Percentiles rank a stretch among this genome's conserved stretches.
These are phyloP conservation scores for Dermolepida albohirtum DNA, from an alignment of 2,888 invertebrate species.

Conservation along the genomic window DNA sequence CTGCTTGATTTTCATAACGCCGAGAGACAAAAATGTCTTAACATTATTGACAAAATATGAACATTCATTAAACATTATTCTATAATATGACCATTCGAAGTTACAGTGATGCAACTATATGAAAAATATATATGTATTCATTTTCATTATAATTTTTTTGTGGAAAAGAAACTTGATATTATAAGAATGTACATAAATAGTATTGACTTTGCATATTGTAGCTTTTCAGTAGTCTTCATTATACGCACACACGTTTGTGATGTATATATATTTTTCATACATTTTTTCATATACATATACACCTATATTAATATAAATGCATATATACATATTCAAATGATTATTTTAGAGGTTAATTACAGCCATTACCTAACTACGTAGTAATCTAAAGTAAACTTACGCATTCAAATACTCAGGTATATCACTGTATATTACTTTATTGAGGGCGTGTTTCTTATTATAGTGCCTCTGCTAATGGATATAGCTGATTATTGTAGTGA, in stretches of 20 bases:
- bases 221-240: constrained; percentile 42
- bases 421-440: constrained; percentile 17
- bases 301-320: constrained; percentile 9
- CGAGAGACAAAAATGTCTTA: background rate
- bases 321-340: constrained; percentile 15
- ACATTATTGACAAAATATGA: background rate
- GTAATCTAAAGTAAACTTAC: constrained; percentile 24
- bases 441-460: constrained; percentile 23
- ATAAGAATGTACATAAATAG: constrained; percentile 34
- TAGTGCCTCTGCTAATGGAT: constrained; percentile 31
- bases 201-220: constrained; percentile 30
- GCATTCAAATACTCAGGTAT: constrained; percentile 39
- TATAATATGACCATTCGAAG: constrained; percentile 4
- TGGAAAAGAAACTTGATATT: constrained; percentile 37
- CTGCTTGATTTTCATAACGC: constrained; percentile 11
- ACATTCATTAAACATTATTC: constrained; percentile 27
- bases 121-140: constrained; percentile 22
- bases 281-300: constrained; percentile 36
- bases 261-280: constrained; percentile 43
- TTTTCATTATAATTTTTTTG: constrained; percentile 9
- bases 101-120: constrained; percentile 26
- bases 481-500: constrained; percentile 27
- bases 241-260: constrained; percentile 47
- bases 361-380: constrained; percentile 26
- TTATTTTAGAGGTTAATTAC: constrained; percentile 39